Evolutionary conservation across 2,888 invertebrate species (phyloP), one percentile per base, ranked within the genome.

Genomic region (Apodemia duryi): DNA sequence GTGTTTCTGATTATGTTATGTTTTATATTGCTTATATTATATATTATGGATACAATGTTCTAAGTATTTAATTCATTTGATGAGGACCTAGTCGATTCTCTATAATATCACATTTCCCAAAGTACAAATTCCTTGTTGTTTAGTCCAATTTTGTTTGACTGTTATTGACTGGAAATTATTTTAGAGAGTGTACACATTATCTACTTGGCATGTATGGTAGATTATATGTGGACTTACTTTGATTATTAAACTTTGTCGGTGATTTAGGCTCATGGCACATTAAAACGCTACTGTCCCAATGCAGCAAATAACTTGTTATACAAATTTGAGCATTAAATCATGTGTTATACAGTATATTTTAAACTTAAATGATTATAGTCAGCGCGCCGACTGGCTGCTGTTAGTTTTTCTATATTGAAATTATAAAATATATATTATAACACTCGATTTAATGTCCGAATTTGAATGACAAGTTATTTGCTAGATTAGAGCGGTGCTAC

Each of bases 41-140:
- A 90, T 89, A 86, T 86, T 88, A 88, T 87, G 84, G 79, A 87
- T 85, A 89, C 88, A 83, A 88, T 91, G 88, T 91, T 91, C 91
- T 90, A 87, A 89, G 88, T 91, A 88, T 88, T 86, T 89, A 88
- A 88, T 89, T 91, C 88, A 90, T 91, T 91, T 87, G 90, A 91
- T 90, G 91, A 91, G 91, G 85, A 88, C 89, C 91, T 92, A 92
- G 92, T 92, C 92, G 91, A 85, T 88, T 91, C 91, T 90, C 90
- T 88, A 84, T 46, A n/a, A 46, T 91, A 91, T 91, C 91, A 92
- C 91, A 91, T 88, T 83, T 91, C 91, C 91, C 92, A 92, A 92
- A 92, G 92, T 92, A 92, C 92, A 92, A 92, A 92, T 92, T 90
- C 88, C 92, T 92, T 92, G 92, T 92, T 92, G 91, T 92, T 92